phyloP scores from a whole-genome alignment of 2,113 vertebrate genomes.

The Daubentonia madagascariensis region DNA sequence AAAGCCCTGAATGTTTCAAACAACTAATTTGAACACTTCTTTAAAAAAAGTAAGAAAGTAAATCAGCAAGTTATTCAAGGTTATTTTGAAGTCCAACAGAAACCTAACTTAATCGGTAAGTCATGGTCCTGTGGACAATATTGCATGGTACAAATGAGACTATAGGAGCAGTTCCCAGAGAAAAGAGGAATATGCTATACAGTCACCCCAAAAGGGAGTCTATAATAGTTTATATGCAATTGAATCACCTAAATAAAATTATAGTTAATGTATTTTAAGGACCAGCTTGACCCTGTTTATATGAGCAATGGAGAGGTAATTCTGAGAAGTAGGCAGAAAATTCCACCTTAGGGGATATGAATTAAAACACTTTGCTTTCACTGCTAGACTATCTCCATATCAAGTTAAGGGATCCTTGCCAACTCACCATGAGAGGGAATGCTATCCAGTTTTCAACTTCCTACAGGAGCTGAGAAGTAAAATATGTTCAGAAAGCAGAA shows the following conservation, averaged over 20 bases:
- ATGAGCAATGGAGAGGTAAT: neutral
- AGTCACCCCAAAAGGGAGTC: neutral
- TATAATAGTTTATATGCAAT: neutral
- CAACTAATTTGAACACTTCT: neutral
- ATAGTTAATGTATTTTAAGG: neutral
- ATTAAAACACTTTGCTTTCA: neutral
- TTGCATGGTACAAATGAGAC: neutral
- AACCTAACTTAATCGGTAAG: neutral
- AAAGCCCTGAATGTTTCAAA: neutral
- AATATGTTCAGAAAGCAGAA: conserved; percentile 35
- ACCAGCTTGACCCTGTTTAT: neutral
- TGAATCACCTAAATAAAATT: neutral
- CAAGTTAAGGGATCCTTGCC: neutral
- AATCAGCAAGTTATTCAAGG: neutral
- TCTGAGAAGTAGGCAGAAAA: neutral
- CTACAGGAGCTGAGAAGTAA: conserved; percentile 6
- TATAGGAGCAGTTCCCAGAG: neutral
- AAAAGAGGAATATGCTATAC: neutral
- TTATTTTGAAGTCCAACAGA: conserved; percentile 2
- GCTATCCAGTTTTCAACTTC: conserved; percentile 17
- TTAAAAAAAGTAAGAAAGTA: neutral
- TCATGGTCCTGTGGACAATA: neutral
- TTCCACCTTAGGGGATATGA: neutral
- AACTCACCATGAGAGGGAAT: neutral
- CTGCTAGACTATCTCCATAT: neutral